Evolutionary conservation across 1,140 invertebrate species (phyloP).

Genomic region (Gryon sp.): DNA sequence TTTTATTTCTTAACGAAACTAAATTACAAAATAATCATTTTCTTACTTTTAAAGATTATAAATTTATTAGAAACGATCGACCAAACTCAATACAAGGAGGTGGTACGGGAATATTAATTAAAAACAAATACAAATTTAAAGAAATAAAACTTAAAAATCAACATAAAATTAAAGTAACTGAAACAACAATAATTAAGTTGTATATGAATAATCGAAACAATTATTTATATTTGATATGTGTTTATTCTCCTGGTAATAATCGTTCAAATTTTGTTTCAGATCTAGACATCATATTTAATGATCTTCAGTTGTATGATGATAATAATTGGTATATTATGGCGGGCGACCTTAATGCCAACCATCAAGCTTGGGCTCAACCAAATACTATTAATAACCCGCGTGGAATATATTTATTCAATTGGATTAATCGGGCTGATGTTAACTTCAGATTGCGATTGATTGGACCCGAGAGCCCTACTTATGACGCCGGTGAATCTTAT

Average conservation of each 20-base stretch:
- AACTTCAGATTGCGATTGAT: constrained; percentile 13
- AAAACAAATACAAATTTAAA: constrained; percentile 29
- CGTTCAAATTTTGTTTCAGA: constrained; percentile 19
- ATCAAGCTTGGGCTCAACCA: constrained; percentile 1
- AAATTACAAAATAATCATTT: constrained; percentile 48
- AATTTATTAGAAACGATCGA: constrained; percentile 45
- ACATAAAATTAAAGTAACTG: constrained; percentile 27
- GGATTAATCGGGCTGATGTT: constrained; percentile 12
- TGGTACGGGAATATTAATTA: constrained; percentile 45
- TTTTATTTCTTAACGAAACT: constrained; percentile 43
- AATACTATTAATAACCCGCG: constrained; percentile 6
- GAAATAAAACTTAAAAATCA: background rate
- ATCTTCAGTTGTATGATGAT: constrained; percentile 5
- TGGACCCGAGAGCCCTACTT: background rate
- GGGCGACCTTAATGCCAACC: constrained; percentile 32
- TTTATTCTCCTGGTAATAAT: constrained; percentile 14
- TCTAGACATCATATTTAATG: constrained; percentile 13
- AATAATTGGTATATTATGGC: constrained; percentile 22
- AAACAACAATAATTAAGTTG: constrained; percentile 45
- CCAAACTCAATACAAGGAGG: constrained; percentile 27
- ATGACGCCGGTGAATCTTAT: background rate
- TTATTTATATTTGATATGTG: constrained; percentile 24
- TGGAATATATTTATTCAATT: constrained; percentile 21
- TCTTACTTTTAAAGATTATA: constrained; percentile 40
- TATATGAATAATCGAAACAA: constrained; percentile 19